Evolutionary conservation across 1,140 invertebrate species (phyloP).

Genomic region (Sycophaga agraensis): DNA sequence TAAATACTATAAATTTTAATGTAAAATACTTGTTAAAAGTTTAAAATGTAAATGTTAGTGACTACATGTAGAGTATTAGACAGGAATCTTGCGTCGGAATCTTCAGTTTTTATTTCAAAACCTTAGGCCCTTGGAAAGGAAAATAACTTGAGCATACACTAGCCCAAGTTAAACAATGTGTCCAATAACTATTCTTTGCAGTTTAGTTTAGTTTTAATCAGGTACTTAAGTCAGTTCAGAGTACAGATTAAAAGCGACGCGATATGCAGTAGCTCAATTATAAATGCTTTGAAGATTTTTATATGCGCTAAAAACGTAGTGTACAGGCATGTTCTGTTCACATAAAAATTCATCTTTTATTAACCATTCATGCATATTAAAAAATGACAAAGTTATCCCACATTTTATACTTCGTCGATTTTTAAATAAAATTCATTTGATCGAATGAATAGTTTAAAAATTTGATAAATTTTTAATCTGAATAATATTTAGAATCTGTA

Average conservation of each 20-base stretch:
- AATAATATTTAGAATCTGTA: background rate
- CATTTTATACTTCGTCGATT: background rate
- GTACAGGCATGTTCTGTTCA: no score
- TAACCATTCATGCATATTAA: background rate
- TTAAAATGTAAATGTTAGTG: constrained; percentile 27
- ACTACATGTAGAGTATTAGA: constrained; percentile 19
- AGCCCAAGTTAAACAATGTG: background rate
- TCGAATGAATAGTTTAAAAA: background rate
- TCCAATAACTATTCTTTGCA: background rate
- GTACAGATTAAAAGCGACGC: background rate
- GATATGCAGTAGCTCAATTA: background rate
- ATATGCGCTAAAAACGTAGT: no score
- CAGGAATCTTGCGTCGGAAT: constrained; percentile 8
- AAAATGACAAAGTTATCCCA: background rate
- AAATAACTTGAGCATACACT: background rate
- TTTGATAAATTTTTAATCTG: background rate
- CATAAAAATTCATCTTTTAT: background rate
- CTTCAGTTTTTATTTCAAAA: background rate
- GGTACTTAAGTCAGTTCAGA: background rate
- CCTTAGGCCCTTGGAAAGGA: background rate
- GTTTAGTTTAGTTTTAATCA: background rate
- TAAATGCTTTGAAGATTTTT: no score
- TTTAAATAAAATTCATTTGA: background rate
- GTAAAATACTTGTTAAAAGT: constrained; percentile 28
- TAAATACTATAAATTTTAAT: constrained; percentile 27